These are phyloP conservation scores for Hydriomena furcata DNA, from an alignment of 2,888 invertebrate genomes.

Conservation along the genomic window DNA sequence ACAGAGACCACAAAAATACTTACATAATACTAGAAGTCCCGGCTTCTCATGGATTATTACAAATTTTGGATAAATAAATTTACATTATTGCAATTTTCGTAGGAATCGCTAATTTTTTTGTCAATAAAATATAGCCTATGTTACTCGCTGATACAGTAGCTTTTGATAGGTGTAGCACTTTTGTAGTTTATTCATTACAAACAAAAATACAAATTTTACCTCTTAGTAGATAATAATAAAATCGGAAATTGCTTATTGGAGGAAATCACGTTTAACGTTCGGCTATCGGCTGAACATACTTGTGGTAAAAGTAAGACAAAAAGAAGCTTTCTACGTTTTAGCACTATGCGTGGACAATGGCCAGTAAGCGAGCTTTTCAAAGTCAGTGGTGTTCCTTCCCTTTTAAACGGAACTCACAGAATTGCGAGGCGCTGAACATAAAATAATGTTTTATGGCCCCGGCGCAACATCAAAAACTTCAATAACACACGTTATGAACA, in stretches of 20 bases:
- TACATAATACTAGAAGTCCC: background rate
- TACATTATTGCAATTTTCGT: no score
- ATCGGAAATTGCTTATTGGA: constrained; percentile 23
- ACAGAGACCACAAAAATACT: background rate
- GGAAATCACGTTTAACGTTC: constrained; percentile 28
- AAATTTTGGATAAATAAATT: no score
- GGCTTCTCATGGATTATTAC: no score
- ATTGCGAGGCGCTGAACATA: constrained; percentile 68
- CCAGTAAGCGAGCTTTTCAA: constrained; percentile 45
- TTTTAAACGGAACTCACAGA: constrained; percentile 69
- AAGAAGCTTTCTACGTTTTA: constrained; percentile 71
- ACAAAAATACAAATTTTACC: no score
- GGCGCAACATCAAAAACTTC: constrained; percentile 72
- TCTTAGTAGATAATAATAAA: no score
- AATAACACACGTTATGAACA: constrained; percentile 49
- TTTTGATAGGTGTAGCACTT: no score
- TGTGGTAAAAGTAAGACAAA: constrained; percentile 48
- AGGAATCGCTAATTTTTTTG: no score
- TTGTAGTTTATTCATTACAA: no score
- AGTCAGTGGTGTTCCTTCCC: constrained; percentile 61
- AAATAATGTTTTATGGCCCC: constrained; percentile 75
- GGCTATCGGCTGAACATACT: constrained; percentile 29
- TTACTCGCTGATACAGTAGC: no score
- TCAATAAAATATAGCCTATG: no score
- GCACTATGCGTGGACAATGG: constrained; percentile 67